A percentile compares a stretch with the other conserved stretches of the same genome.
These are phyloP conservation scores for Crossocerus cetratus DNA, from an alignment of 2,888 invertebrate species.

Conservation along the genomic window DNA sequence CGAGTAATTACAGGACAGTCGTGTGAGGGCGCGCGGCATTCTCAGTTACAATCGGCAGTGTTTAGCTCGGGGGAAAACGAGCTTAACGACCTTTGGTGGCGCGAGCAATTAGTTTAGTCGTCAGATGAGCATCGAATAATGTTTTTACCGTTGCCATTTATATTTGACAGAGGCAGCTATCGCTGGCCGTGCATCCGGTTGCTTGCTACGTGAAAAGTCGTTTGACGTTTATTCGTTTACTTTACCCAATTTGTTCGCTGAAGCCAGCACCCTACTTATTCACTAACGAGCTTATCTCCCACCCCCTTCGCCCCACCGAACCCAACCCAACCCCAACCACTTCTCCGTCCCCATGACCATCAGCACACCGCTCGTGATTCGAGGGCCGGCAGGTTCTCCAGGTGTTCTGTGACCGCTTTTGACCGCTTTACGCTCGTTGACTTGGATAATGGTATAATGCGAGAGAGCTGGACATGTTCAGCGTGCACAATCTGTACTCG, in stretches of 20 bases:
- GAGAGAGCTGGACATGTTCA: constrained; percentile 54
- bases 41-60: constrained; percentile 15
- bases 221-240: constrained; percentile 56
- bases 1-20: too few relatives aligned
- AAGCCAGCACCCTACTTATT: constrained; percentile 37
- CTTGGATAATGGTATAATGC: constrained; percentile 67
- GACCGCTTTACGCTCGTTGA: constrained; percentile 66
- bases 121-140: constrained; percentile 22
- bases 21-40: too few relatives aligned
- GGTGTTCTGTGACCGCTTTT: constrained; percentile 55
- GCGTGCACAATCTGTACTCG: constrained; percentile 49
- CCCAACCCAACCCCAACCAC: constrained; percentile 4
- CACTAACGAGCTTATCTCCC: constrained; percentile 54
- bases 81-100: constrained; percentile 1
- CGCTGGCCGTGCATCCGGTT: constrained; percentile 24
- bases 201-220: constrained; percentile 56
- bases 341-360: constrained; percentile 8
- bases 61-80: constrained; percentile 12
- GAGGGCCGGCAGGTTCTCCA: constrained; percentile 44
- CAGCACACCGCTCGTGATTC: constrained; percentile 26
- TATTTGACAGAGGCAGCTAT: constrained; percentile 34
- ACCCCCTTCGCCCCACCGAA: constrained; percentile 11
- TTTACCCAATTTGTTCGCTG: constrained; percentile 41
- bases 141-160: constrained; percentile 21
- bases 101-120: constrained; percentile 31